Evolutionary conservation across 2,888 invertebrate genomes (phyloP).

Genomic region (Drosophila putrida): DNA sequence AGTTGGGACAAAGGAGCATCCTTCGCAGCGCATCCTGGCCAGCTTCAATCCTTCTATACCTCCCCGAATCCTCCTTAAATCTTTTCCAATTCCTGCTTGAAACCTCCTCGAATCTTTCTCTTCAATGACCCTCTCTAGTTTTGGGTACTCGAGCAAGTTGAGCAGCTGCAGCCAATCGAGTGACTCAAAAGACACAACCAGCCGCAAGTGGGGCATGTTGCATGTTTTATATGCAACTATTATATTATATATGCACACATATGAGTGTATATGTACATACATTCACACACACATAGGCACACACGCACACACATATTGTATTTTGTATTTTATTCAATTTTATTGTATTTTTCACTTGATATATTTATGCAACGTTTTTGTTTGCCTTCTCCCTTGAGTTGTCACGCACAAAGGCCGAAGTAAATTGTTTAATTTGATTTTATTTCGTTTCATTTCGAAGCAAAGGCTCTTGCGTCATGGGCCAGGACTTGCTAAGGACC

Average conservation of each 20-base stretch:
- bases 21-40: background rate
- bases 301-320: slow-evolving; percentile 39
- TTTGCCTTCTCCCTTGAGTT: slow-evolving; percentile 81
- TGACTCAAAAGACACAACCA: slow-evolving; percentile 44
- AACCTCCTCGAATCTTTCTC: background rate
- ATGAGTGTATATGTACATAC: slow-evolving; percentile 1
- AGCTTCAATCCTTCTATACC: background rate
- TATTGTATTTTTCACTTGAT: slow-evolving; percentile 75
- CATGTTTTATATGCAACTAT: slow-evolving; percentile 53
- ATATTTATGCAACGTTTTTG: slow-evolving; percentile 73
- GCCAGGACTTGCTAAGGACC: slow-evolving; percentile 8
- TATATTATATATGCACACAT: slow-evolving; percentile 23
- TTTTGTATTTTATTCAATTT: slow-evolving; percentile 70
- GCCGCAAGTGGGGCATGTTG: slow-evolving; percentile 40
- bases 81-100: background rate
- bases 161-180: slow-evolving; percentile 61
- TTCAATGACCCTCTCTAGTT: background rate
- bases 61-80: background rate
- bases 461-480: slow-evolving; percentile 70
- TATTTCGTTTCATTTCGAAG: slow-evolving; percentile 42
- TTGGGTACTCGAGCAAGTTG: slow-evolving; percentile 2
- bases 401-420: slow-evolving; percentile 81
- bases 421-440: slow-evolving; percentile 82
- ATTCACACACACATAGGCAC: slow-evolving; percentile 1
- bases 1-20: slow-evolving; percentile 16